Conservation (phyloP, 2,888 invertebrate species). For the Epinotia bilunana region DNA sequence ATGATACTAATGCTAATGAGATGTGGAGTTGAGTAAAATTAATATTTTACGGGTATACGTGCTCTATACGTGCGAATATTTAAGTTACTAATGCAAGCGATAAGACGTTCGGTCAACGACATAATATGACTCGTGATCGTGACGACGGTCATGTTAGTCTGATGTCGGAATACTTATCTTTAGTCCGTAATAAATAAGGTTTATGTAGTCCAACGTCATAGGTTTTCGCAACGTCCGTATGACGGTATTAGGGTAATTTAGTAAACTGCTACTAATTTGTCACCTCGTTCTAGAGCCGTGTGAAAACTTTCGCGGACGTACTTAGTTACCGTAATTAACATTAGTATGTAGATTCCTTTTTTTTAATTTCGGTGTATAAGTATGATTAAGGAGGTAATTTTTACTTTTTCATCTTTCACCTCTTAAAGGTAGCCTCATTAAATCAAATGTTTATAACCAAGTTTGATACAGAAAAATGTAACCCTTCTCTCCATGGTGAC, state of each 20-base stretch:
- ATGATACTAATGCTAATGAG: background rate
- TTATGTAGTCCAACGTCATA: background rate
- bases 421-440: background rate
- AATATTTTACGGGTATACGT: conserved; percentile 27
- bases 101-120: background rate
- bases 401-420: background rate
- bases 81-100: background rate
- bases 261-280: conserved; percentile 35
- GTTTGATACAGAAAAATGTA: background rate
- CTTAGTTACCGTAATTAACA: conserved; percentile 13
- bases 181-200: background rate
- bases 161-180: background rate
- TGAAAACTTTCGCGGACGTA: conserved; percentile 17
- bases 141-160: background rate
- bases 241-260: conserved; percentile 30
- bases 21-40: background rate
- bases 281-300: conserved; percentile 19
- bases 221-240: too few relatives aligned
- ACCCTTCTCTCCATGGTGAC: too few relatives aligned
- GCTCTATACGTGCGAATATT: conserved; percentile 6
- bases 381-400: background rate
- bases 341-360: conserved; percentile 1
- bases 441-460: background rate
- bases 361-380: background rate
- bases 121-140: background rate